Conservation (phyloP, 2,797 vertebrate genomes). For the Anas bahamensis region DNA sequence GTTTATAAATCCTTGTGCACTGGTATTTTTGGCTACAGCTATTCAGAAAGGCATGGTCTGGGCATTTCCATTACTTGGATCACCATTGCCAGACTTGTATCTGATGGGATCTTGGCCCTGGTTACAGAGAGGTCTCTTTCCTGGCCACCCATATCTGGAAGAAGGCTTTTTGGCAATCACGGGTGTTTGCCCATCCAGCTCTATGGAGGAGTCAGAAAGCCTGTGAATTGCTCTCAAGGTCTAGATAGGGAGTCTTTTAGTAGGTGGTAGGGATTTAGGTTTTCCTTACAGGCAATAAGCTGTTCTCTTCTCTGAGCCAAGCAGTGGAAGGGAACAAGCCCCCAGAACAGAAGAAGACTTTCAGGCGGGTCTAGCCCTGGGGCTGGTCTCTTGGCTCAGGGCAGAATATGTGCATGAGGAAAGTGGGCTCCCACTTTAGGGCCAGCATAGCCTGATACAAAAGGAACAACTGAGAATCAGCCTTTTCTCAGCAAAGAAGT, state of each 20-base stretch:
- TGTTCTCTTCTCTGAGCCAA: background rate
- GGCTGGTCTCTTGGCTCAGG: background rate
- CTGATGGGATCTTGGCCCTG: background rate
- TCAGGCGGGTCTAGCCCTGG: background rate
- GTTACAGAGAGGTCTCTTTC: background rate
- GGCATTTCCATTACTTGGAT: background rate
- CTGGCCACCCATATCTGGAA: background rate
- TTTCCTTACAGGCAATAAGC: background rate
- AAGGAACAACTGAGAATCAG: background rate
- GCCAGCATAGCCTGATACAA: background rate
- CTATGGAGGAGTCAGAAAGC: background rate
- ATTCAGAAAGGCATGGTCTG: background rate
- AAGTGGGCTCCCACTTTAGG: background rate
- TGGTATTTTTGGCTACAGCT: background rate
- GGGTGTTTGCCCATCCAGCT: rapidly evolving
- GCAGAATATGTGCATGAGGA: rapidly evolving
- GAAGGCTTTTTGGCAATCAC: background rate
- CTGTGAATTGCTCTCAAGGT: background rate
- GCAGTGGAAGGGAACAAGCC: background rate
- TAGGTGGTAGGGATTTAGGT: background rate
- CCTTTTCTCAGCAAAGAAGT: background rate
- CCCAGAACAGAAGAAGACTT: background rate
- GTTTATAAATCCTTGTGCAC: background rate
- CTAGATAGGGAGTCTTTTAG: background rate
- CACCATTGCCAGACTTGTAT: background rate